These are phyloP conservation scores for Ahaetulla prasina DNA, from an alignment of 2,113 vertebrate species.

Conservation along the genomic window DNA sequence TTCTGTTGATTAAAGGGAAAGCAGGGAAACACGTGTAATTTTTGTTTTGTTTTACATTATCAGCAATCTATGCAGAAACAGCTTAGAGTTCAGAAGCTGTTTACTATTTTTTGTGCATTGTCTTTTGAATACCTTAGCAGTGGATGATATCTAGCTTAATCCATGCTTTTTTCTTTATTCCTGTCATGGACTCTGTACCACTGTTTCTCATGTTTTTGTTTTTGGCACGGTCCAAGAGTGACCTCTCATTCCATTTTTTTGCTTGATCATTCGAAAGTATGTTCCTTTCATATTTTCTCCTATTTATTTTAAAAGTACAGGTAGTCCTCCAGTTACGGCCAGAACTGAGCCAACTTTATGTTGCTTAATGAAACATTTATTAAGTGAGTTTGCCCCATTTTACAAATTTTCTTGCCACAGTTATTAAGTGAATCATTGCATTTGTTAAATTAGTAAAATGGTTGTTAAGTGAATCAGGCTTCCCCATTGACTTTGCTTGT, in stretches of 20 bases:
- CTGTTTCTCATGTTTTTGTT: not conserved
- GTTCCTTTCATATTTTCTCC: not conserved
- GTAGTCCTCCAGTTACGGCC: too few relatives aligned
- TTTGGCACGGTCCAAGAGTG: not conserved
- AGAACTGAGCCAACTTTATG: too few relatives aligned
- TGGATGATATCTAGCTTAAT: not conserved
- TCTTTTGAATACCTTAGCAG: not conserved
- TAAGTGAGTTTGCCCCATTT: too few relatives aligned
- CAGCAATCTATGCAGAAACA: not conserved
- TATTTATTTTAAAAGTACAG: not conserved
- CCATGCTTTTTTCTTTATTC: not conserved
- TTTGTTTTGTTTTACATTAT: not conserved
- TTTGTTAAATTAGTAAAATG: too few relatives aligned
- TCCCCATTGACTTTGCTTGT: too few relatives aligned
- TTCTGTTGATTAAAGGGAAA: not conserved
- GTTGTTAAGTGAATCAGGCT: too few relatives aligned
- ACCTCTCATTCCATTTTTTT: not conserved
- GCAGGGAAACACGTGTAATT: too few relatives aligned
- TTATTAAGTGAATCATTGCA: too few relatives aligned
- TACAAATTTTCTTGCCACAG: too few relatives aligned
- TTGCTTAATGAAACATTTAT: too few relatives aligned
- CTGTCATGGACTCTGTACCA: not conserved
- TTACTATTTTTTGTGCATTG: not conserved
- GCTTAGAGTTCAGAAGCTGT: not conserved
- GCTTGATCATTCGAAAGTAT: too few relatives aligned